A percentile compares a stretch with the other conserved stretches of the same genome.
Evolutionary conservation across 2,888 invertebrate species (phyloP).

Genomic region (Epirrhoe alternata): DNA sequence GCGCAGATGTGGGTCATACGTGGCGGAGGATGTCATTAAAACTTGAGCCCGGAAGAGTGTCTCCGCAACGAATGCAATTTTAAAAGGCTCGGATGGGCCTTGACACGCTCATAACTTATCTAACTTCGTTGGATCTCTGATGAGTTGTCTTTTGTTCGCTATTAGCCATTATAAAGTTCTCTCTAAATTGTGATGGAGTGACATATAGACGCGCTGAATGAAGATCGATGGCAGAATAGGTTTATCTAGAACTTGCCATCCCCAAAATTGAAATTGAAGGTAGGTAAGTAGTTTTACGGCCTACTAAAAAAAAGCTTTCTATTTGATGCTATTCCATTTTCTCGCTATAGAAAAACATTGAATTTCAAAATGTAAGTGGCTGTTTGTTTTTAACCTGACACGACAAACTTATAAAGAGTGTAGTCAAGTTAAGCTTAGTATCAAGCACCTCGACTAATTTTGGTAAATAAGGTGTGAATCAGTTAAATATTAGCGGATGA

Average conservation of each 20-base stretch:
- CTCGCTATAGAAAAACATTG: neutral
- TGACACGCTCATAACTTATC: slow-evolving; percentile 25
- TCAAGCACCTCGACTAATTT: too few species aligned
- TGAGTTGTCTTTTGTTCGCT: slow-evolving; percentile 9
- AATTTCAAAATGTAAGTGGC: neutral
- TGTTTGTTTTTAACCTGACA: too few species aligned
- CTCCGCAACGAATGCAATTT: slow-evolving; percentile 35
- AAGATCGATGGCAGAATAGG: slow-evolving; percentile 25
- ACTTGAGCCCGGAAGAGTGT: slow-evolving; percentile 33
- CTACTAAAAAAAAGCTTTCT: slow-evolving; percentile 10
- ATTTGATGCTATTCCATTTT: neutral
- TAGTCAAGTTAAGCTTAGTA: too few species aligned
- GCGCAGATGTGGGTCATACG: slow-evolving; percentile 26
- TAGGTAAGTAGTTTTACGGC: slow-evolving; percentile 5
- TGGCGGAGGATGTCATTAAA: slow-evolving; percentile 38
- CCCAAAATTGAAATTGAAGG: slow-evolving; percentile 16
- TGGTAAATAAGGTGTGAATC: too few species aligned
- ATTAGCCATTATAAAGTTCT: slow-evolving; percentile 21
- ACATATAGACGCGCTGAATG: slow-evolving; percentile 19
- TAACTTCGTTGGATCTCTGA: slow-evolving; percentile 26
- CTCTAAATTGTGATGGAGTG: slow-evolving; percentile 24
- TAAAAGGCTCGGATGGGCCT: slow-evolving; percentile 30
- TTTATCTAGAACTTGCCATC: slow-evolving; percentile 22
- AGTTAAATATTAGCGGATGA: too few species aligned
- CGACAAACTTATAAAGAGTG: too few species aligned